A percentile compares a stretch with the other conserved stretches of the same genome.
These are phyloP conservation scores for Leptatherina wallacei DNA, from an alignment of 2,797 vertebrate genomes.

Conservation along the genomic window DNA sequence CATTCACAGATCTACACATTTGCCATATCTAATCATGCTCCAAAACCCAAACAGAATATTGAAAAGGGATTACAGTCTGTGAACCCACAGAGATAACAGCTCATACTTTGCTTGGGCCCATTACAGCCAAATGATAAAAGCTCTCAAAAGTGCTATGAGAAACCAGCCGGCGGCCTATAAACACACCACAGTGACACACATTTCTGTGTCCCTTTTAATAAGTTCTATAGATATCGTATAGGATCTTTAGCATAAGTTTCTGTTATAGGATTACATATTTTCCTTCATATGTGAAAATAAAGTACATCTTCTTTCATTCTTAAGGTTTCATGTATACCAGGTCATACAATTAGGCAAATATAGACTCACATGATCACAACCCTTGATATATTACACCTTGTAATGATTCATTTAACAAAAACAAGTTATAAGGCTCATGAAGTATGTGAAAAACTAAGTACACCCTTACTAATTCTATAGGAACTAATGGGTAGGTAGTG, in stretches of 20 bases:
- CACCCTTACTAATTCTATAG: neutral
- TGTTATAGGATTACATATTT: neutral
- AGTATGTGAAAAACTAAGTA: neutral
- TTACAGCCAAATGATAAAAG: constrained; percentile 58
- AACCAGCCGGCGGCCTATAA: constrained; percentile 38
- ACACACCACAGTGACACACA: constrained; percentile 18
- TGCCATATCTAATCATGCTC: constrained; percentile 55
- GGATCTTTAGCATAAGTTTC: neutral
- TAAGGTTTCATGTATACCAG: neutral
- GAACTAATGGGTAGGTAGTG: too few species aligned
- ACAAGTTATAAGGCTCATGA: neutral
- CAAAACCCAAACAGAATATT: constrained; percentile 57
- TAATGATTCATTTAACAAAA: neutral
- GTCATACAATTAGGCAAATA: neutral
- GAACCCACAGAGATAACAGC: constrained; percentile 63
- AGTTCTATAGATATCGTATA: constrained; percentile 27
- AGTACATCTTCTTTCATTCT: neutral
- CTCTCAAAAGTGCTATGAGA: constrained; percentile 51
- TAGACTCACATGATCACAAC: too few species aligned
- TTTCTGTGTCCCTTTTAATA: constrained; percentile 19
- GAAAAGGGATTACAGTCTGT: constrained; percentile 57
- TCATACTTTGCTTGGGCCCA: constrained; percentile 49
- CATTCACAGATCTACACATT: constrained; percentile 38
- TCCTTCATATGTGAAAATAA: neutral
- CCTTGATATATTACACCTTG: neutral